Base-by-base conservation (phyloP, 2,797 vertebrate genomes). In the Odontamblyopus lacepedii region DNA sequence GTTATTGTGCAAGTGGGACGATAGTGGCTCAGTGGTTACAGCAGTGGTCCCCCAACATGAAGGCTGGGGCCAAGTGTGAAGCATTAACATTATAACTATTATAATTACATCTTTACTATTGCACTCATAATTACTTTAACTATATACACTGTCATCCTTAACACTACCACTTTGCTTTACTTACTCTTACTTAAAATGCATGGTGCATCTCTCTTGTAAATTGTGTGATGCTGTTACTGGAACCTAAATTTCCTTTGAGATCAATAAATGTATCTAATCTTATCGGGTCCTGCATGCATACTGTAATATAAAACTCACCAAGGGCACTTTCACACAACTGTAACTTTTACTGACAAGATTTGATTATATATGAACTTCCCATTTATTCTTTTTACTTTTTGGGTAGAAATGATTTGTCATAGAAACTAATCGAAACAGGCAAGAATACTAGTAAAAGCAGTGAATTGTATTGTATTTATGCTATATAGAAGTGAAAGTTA, bases 191-290 rank as follows among this genome's bases (percentile, higher is more conserved):
- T 32, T 61, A 38, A 63, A 63, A 7, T 35, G 30, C 60, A 35
- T 11, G 29, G 5, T 32, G 60, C 7, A 30, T 35, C 29, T 30
- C 26, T 15, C 57, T 29, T 62, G 30, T 62, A 62, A 35, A 19
- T 63, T 41, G 13, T 26, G 62, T 63, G 32, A 41, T 23, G 61
- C 61, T 41, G 19, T 19, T 12, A 35, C 32, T 35, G 8, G 8
- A 63, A 41, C 62, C 7, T 30, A 30, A 62, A 63, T 63, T 63
- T 41, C 62, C 62, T 13, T 63, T 63, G 62, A 63, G 62, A 63
- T 63, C 62, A 63, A 63, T 44, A 26, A 19, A 62, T 29, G 23
- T 9, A 65, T 65, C 23, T 50, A 27, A 50, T 26, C 41, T 26
- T 27, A 65, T 65, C 5, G 27, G 13, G 23, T 50, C 26, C 41